A percentile compares a stretch with the other conserved stretches of the same genome.
Conservation (phyloP, 2,797 vertebrate species). For the Heliangelus exortis region DNA sequence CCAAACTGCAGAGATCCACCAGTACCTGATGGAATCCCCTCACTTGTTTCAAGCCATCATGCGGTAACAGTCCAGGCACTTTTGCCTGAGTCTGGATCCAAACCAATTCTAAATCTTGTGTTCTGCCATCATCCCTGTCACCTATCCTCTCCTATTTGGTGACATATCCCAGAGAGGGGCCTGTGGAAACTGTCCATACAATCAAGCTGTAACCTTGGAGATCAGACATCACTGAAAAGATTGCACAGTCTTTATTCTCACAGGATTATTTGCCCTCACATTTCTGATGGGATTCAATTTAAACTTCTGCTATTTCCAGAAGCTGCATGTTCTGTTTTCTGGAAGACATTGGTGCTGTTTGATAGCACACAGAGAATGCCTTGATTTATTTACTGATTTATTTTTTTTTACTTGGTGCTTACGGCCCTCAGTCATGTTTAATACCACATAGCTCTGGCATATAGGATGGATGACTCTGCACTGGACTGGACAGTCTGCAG, state of each 20-base stretch:
- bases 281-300: neutral
- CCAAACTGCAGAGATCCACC: neutral
- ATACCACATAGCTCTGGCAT: neutral
- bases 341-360: slow-evolving; percentile 1
- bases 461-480: neutral
- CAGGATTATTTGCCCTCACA: neutral
- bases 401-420: neutral
- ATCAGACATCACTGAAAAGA: neutral
- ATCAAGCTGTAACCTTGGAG: neutral
- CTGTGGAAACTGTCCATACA: neutral
- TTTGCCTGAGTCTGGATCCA: neutral
- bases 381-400: neutral
- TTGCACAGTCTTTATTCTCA: neutral
- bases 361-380: neutral
- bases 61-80: neutral
- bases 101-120: neutral
- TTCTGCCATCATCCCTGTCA: slow-evolving; percentile 1
- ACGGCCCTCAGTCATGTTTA: neutral
- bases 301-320: neutral
- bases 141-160: neutral
- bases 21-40: neutral
- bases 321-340: neutral
- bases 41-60: neutral
- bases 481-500: neutral
- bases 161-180: neutral